Base-by-base conservation (phyloP, 2,113 vertebrate genomes). In the Nibea coibor region DNA sequence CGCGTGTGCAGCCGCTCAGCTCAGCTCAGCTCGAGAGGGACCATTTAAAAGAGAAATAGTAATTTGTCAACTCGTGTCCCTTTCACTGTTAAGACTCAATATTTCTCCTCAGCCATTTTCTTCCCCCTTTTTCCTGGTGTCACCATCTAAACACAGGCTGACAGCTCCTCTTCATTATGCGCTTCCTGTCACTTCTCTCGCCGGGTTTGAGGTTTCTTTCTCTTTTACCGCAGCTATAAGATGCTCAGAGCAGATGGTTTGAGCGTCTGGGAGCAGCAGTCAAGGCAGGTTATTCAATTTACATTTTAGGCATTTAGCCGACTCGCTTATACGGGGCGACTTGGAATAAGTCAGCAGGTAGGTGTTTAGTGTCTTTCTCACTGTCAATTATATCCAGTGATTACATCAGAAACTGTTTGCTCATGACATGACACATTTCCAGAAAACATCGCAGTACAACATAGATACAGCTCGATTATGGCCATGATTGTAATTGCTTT, bases 231-330 rank as follows among this genome's bases (percentile, higher is more conserved):
- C 67, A 66, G 81, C 78, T 50, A 26, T 74, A 64, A 90, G 86
- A 66, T 50, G 31, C 86, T 89, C 80, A 4, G 72, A 90, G 81
- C 91, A 91, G 90, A 93, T 89, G 88, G 86, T 84, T 75, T 2
- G 45, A 84, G 75, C 78, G 20, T 91, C 84, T 91, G 90, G 72
- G 80, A 90, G 64, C 84, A 87, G 81, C 85, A 88, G 77, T 83
- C 75, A 47, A 72, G 20, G 62, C 87, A 85, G 72, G 81, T 90
- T 87, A 88, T 87, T 91, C 39, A 78, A 84, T 89, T 90, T 86
- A 79, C 75, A 83, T 81, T 85, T 85, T 70, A 63, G 75, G 70
- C 87, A 54, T 88, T 90, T 88, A 89, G 80, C 81, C 77, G 72
- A 71, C 31, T 78, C 45, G 70, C 73, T 90, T 82, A 89, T 89